Evolutionary conservation across 2,888 invertebrate genomes (phyloP).

Genomic region (Pollenia griseotomentosa): DNA sequence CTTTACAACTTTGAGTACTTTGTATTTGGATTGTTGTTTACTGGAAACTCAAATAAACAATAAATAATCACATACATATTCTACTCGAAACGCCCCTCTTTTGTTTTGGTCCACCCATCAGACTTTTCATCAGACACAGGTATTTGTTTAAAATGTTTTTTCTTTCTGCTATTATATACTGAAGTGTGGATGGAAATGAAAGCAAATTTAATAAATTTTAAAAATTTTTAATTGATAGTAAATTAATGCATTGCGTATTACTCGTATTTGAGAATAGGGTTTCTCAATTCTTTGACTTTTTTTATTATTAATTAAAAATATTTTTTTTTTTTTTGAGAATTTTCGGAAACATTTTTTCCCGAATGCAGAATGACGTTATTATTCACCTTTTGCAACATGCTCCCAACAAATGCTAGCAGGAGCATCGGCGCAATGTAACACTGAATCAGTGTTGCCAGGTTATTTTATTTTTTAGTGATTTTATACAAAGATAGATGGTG

Average conservation of each 20-base stretch:
- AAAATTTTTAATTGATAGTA: conserved; percentile 34
- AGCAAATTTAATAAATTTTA: conserved; percentile 21
- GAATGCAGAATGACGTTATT: too few relatives aligned
- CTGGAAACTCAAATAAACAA: conserved; percentile 38
- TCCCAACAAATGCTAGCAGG: too few relatives aligned
- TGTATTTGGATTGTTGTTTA: conserved; percentile 43
- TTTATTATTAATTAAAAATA: too few relatives aligned
- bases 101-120: not conserved
- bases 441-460: too few relatives aligned
- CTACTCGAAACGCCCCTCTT: not conserved
- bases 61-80: conserved; percentile 49
- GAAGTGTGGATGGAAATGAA: conserved; percentile 19
- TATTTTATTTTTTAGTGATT: too few relatives aligned
- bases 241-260: not conserved
- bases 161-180: not conserved
- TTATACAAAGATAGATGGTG: too few relatives aligned
- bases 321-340: too few relatives aligned
- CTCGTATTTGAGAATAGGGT: too few relatives aligned
- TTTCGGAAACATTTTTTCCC: too few relatives aligned
- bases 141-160: not conserved
- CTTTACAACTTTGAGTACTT: conserved; percentile 47
- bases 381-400: too few relatives aligned
- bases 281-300: too few relatives aligned
- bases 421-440: too few relatives aligned
- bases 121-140: not conserved